Base-by-base conservation (phyloP, 2,113 vertebrate genomes). In the Panthera leo region DNA sequence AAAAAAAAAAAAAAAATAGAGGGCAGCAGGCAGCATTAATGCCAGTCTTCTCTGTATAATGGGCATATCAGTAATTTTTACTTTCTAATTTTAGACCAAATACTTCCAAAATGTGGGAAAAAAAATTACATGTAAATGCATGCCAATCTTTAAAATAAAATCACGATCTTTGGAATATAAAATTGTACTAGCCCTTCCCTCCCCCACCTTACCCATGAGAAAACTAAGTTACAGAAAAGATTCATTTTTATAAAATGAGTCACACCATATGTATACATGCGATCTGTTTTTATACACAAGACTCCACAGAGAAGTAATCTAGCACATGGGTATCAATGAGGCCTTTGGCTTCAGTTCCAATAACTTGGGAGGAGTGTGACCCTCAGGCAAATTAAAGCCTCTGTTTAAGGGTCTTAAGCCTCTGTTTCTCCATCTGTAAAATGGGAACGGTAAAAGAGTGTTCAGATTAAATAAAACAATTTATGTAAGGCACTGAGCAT, bases 81-180 rank as follows among this genome's bases (percentile, higher is more conserved):
- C 55, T 85, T 95, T 78, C 45, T 55, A 34, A 18, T 58, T 89
- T 65, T 79, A 80, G 45, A 36, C 71, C 71, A 92, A 79, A 85
- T 71, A 95, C 53, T 89, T 95, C 48, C 48, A 13, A 53, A 39
- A 70, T 63, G 51, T 70, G 27, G 42, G 45, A 1, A 19, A 75
- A 80, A 31, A 65, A 25, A 27, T 21, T 82, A 83, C 12, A 84
- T 51, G 48, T 94, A 83, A 88, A 68, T 42, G 1, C 18, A 84
- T 42, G 42, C 70, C 85, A 42, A 76, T 63, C n/a, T 88, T 71
- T 63, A 92, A 48, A 94, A 83, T 92, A 76, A 51, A 92, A 68
- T 80, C 45, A 58, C 36, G 18, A 79, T 65, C 76, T 78, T 84
- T 78, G 58, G 36, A 92, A 86, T 55, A 82, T 82, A 85, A 73